Conservation (phyloP, 2,797 vertebrate species). For the Hoplostethus mediterraneus region DNA sequence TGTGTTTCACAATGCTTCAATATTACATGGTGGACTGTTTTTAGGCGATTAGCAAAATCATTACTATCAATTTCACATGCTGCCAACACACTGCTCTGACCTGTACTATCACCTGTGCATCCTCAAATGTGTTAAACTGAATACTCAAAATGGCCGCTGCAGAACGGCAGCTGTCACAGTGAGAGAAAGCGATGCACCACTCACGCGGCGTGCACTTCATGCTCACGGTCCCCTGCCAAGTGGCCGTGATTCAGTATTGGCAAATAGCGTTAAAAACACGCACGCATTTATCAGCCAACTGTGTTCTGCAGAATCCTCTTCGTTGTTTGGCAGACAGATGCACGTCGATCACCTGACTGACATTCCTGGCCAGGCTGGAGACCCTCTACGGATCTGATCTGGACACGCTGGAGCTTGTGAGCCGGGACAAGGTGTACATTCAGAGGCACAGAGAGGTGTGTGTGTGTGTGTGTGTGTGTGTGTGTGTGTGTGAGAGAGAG, state of each 20-base stretch:
- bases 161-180: not conserved
- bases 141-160: not conserved
- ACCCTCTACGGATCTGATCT: conserved; percentile 37
- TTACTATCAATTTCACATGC: no score
- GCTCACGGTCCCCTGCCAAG: no score
- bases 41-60: no score
- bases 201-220: not conserved
- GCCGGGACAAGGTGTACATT: conserved; percentile 3
- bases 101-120: not conserved
- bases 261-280: not conserved
- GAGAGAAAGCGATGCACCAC: not conserved
- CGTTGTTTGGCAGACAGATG: conserved; percentile 23
- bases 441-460: not conserved
- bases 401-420: conserved; percentile 51
- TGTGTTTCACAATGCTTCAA: no score
- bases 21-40: no score
- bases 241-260: not conserved
- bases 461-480: conserved; percentile 7
- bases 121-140: not conserved
- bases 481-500: not conserved
- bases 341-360: conserved; percentile 24
- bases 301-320: not conserved
- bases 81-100: no score
- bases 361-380: conserved; percentile 40
- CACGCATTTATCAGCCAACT: not conserved